phyloP scores from a whole-genome alignment of 2,797 vertebrate species.

The Atherinosoma microstoma region DNA sequence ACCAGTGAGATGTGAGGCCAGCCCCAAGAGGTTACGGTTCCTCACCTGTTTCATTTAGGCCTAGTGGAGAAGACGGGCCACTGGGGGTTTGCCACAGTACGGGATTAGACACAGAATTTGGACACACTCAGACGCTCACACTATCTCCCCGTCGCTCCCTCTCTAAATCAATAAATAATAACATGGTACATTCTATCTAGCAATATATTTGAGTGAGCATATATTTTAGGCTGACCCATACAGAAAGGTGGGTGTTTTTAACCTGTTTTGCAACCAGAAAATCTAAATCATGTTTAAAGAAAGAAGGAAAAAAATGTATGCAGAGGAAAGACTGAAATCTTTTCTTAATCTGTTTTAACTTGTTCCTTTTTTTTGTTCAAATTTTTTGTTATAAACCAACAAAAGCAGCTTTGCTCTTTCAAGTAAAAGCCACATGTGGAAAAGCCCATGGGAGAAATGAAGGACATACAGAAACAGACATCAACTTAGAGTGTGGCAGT shows the following conservation, averaged over 20 bases:
- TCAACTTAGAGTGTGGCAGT: slow-evolving; percentile 1
- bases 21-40: slow-evolving; percentile 57
- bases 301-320: not conserved
- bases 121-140: slow-evolving; percentile 44
- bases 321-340: slow-evolving; percentile 1
- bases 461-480: slow-evolving; percentile 12
- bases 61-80: slow-evolving; percentile 56
- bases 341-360: slow-evolving; percentile 12
- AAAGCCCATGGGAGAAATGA: slow-evolving; percentile 7
- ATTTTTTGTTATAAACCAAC: not conserved
- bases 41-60: slow-evolving; percentile 75
- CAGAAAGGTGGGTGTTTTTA: slow-evolving; percentile 32
- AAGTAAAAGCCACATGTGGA: slow-evolving; percentile 4
- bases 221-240: slow-evolving; percentile 31
- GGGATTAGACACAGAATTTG: slow-evolving; percentile 74
- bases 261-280: slow-evolving; percentile 23
- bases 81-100: slow-evolving; percentile 51
- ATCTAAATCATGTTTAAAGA: slow-evolving; percentile 30
- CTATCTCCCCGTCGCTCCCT: slow-evolving; percentile 33
- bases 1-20: slow-evolving; percentile 68
- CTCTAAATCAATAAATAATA: slow-evolving; percentile 72
- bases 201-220: slow-evolving; percentile 46
- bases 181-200: slow-evolving; percentile 44
- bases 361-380: slow-evolving; percentile 5
- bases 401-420: slow-evolving; percentile 15